phyloP scores from a whole-genome alignment of 2,797 vertebrate species.

The Esox masquinongy region DNA sequence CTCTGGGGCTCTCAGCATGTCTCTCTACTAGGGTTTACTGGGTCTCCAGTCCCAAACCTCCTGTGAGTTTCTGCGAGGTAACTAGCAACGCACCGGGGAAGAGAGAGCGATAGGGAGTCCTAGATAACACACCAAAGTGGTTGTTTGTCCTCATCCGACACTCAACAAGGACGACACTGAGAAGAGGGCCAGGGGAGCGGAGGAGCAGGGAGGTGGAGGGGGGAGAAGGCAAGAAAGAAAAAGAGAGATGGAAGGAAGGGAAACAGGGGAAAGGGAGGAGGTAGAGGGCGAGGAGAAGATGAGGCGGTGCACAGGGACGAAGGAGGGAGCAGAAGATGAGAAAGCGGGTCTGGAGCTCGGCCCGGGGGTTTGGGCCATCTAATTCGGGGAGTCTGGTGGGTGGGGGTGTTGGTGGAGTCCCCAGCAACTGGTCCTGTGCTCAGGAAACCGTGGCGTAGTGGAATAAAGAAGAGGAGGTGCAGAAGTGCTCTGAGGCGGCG shows the following conservation, averaged over 20 bases:
- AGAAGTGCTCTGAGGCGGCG: constrained; percentile 31
- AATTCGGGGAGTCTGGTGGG: constrained; percentile 49
- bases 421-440: constrained; percentile 45
- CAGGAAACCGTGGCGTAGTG: constrained; percentile 75
- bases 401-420: constrained; percentile 20
- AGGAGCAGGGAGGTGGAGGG: constrained; percentile 12
- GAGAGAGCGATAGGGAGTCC: constrained; percentile 7
- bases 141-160: constrained; percentile 17
- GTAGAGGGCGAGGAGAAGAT: constrained; percentile 6
- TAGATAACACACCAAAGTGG: background rate
- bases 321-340: background rate
- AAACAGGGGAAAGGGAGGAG: background rate
- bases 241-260: background rate
- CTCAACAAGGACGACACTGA: constrained; percentile 4
- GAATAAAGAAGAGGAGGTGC: constrained; percentile 54
- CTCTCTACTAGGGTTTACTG: background rate
- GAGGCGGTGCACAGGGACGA: constrained; percentile 19
- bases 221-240: constrained; percentile 15
- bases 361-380: constrained; percentile 37
- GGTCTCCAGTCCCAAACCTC: constrained; percentile 13
- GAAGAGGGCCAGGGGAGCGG: constrained; percentile 1
- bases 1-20: background rate
- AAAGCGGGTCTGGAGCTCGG: constrained; percentile 24
- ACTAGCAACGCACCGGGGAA: constrained; percentile 10
- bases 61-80: constrained; percentile 38